These are phyloP conservation scores for Otis tarda DNA, from an alignment of 2,113 vertebrate genomes.

Conservation along the genomic window DNA sequence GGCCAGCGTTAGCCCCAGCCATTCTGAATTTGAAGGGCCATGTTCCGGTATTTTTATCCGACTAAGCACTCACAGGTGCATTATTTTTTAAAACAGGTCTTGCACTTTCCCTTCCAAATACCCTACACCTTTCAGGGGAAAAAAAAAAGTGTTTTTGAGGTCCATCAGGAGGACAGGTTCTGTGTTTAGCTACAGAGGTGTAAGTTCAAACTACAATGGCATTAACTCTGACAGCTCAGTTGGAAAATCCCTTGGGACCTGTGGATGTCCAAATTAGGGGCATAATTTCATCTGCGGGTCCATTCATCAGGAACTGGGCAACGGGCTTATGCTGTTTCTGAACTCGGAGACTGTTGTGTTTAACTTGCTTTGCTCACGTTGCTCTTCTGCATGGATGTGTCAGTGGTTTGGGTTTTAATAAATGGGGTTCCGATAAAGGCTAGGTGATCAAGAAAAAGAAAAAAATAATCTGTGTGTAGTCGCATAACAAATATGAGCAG, in stretches of 20 bases:
- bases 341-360: not conserved
- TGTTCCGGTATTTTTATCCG: not conserved
- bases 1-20: not conserved
- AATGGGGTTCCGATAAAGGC: rapidly evolving
- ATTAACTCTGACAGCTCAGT: not conserved
- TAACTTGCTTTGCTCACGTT: not conserved
- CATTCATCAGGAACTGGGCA: not conserved
- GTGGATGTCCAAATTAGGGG: not conserved
- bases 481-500: not conserved
- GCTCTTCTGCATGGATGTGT: not conserved
- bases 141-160: not conserved
- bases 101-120: not conserved
- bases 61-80: not conserved
- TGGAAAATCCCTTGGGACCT: not conserved
- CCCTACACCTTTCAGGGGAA: not conserved
- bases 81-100: not conserved
- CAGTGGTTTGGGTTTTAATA: not conserved
- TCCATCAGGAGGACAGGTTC: not conserved
- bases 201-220: not conserved
- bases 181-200: not conserved
- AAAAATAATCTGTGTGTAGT: not conserved
- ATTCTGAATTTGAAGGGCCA: not conserved
- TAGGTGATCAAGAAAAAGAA: not conserved
- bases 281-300: not conserved
- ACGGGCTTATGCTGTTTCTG: not conserved